Evolutionary conservation across 2,797 vertebrate species (phyloP).

Genomic region (Sparidentex hasta): DNA sequence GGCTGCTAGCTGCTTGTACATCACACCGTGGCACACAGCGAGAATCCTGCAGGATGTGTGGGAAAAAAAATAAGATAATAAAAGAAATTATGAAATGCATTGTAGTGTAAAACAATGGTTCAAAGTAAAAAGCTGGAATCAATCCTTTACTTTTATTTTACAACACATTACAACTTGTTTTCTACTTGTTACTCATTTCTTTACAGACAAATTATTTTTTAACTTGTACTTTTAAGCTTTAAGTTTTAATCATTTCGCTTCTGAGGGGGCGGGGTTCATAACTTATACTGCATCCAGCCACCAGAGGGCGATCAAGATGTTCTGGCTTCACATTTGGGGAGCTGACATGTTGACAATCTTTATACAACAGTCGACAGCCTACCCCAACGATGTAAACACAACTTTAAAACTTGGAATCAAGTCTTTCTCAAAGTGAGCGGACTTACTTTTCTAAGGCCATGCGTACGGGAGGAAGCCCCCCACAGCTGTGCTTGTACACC

Average conservation of each 20-base stretch:
- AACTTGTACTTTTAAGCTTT: too few species aligned
- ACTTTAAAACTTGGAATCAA: not conserved
- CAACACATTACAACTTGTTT: not conserved
- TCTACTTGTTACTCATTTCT: too few species aligned
- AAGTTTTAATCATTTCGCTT: too few species aligned
- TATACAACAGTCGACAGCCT: too few species aligned
- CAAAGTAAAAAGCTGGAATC: not conserved
- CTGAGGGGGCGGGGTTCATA: too few species aligned
- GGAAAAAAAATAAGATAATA: not conserved
- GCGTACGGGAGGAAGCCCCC: conserved; percentile 95
- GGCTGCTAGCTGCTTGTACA: conserved; percentile 99
- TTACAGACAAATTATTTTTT: not conserved
- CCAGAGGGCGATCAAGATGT: too few species aligned
- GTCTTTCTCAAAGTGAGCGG: not conserved
- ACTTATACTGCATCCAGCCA: too few species aligned
- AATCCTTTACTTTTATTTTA: not conserved
- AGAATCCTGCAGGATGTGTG: conserved; percentile 87
- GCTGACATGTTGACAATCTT: too few species aligned
- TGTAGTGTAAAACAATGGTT: too few species aligned
- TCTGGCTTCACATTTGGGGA: too few species aligned
- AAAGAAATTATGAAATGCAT: too few species aligned
- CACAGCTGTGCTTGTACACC: conserved; percentile 96
- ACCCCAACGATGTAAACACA: not conserved
- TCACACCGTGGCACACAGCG: conserved; percentile 96
- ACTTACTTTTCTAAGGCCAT: conserved; percentile 96